phyloP scores from a whole-genome alignment of 2,888 invertebrate genomes.

The Ophion obscuratus region DNA sequence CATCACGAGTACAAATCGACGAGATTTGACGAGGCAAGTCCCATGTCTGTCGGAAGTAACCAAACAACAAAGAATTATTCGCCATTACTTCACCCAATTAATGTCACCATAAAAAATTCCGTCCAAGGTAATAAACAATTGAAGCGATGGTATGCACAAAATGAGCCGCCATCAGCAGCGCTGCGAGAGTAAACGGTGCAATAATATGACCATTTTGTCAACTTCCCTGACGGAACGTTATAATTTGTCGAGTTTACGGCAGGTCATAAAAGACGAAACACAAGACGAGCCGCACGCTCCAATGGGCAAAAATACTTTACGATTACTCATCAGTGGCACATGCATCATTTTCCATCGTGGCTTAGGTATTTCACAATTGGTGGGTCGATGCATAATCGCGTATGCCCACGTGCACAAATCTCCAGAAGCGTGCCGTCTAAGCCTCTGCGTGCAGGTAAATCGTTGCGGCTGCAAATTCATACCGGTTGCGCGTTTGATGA shows the following conservation, averaged over 20 bases:
- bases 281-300: slow-evolving; percentile 14
- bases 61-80: not conserved
- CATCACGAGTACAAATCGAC: no score
- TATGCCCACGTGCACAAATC: slow-evolving; percentile 9
- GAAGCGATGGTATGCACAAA: not conserved
- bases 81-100: not conserved
- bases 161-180: not conserved
- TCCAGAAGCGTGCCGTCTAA: slow-evolving; percentile 13
- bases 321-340: slow-evolving; percentile 38
- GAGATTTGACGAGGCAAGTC: no score
- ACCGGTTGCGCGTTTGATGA: slow-evolving; percentile 50
- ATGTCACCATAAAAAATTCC: not conserved
- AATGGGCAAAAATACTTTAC: slow-evolving; percentile 33
- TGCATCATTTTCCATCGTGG: slow-evolving; percentile 25
- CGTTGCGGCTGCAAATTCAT: slow-evolving; percentile 43
- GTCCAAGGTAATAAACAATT: not conserved
- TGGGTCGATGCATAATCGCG: slow-evolving; percentile 8
- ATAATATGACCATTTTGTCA: slow-evolving; percentile 31
- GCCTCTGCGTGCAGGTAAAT: slow-evolving; percentile 61
- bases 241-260: slow-evolving; percentile 17
- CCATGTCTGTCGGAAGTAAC: no score
- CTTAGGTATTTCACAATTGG: slow-evolving; percentile 27
- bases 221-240: not conserved
- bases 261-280: slow-evolving; percentile 26
- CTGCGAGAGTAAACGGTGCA: slow-evolving; percentile 13